Evolutionary conservation across 2,113 vertebrate species (phyloP).

Genomic region (Ceratotherium simum): DNA sequence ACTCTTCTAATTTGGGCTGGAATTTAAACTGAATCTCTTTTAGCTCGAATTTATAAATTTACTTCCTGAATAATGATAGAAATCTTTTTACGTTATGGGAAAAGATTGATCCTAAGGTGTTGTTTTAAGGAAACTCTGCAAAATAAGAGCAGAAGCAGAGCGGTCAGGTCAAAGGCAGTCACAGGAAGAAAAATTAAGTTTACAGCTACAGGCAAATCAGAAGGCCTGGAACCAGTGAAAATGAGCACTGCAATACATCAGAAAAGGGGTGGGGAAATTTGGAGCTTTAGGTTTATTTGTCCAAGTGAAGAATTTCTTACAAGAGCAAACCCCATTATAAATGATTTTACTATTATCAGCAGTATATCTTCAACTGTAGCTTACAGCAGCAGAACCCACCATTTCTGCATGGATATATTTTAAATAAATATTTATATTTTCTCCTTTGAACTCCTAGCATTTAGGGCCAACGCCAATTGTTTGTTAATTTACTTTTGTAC

Average conservation of each 20-base stretch:
- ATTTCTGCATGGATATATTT: constrained; percentile 15
- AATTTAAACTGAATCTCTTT: not conserved
- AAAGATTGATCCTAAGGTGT: not conserved
- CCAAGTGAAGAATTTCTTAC: not conserved
- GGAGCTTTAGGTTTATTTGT: not conserved
- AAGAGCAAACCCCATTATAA: not conserved
- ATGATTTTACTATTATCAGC: not conserved
- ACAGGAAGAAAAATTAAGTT: not conserved
- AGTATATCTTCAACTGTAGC: not conserved
- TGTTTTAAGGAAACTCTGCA: not conserved
- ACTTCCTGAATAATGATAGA: not conserved
- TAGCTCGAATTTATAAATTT: not conserved
- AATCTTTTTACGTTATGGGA: not conserved
- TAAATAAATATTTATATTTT: constrained; percentile 5
- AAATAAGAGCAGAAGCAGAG: not conserved
- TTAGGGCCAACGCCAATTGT: not conserved
- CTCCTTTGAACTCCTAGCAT: not conserved
- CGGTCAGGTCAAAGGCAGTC: not conserved
- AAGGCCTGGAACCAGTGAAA: not conserved
- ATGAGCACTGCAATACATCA: not conserved
- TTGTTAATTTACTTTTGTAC: not conserved
- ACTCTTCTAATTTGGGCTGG: constrained; percentile 35
- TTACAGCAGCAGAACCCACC: not conserved
- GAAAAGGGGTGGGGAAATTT: not conserved
- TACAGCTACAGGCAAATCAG: not conserved